Base-by-base conservation (phyloP, 2,797 vertebrate genomes). In the Malurus splendens region DNA sequence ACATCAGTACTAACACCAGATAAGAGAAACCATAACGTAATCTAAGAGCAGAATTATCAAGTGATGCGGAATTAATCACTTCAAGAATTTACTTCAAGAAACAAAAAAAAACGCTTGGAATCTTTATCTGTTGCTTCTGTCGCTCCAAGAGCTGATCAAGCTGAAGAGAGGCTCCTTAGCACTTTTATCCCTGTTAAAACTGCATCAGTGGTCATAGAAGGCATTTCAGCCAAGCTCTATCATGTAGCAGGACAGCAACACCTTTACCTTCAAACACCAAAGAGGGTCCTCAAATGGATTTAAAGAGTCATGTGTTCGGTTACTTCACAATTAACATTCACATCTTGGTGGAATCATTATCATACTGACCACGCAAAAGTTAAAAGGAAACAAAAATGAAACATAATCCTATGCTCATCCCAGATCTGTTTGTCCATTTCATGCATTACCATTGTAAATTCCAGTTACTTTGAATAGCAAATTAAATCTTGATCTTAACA, bases 11-110 rank as follows among this genome's bases (percentile, higher is more conserved):
- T 38, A 83, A 30, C 71, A 72, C 73, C 20, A 76, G 55, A 23
- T 62, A 92, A 65, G 56, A 87, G 60, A 55, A 91, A 87, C 61
- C 52, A 44, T 65, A 84, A 82, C 30, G 39, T 87, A 91, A 92
- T 73, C 47, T 80, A 80, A 50, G 16, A 81, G 74, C 13, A 77
- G 80, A 92, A 87, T 68, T 83, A 89, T 13, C 56, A 86, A 87
- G 59, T n/a, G 48, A 81, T 81, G 65, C 45, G 65, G 41, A 89
- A 94, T 78, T 86, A 77, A 92, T 93, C 81, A 78, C 33, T 90
- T 55, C n/a, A 89, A 75, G 27, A 72, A 62, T 64, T 76, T 75
- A 90, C 14, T 50, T 13, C 1, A 3, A 61, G 23, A 6, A 23
- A 4, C 25, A 68, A 77, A 72, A 66, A 66, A 56, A 45, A 33